Evolutionary conservation across 2,888 invertebrate species (phyloP), one percentile per base, ranked within the genome.

Genomic region (Himalopsyche anomala): DNA sequence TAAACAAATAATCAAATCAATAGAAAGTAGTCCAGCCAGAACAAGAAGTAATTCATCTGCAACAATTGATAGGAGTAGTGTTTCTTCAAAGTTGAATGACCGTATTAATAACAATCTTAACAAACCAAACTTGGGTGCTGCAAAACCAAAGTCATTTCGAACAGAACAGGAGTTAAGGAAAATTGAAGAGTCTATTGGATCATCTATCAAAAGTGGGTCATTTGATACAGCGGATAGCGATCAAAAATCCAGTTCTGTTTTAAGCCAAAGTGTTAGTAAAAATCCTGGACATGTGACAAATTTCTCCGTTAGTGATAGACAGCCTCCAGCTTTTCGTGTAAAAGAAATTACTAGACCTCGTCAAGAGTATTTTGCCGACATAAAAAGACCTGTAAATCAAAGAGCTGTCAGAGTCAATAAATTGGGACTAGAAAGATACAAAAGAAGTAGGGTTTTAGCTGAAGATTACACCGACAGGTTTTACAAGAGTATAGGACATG

Each of bases 401-500:
- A 74, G 74, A 36, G 12, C 74, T 15, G 36, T 74, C 12, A 74
- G 36, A 19, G 74, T 54, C 6, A 82, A 82, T 17, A 79, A 80
- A 15, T 17, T 28, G 6, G 85, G 85, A 19, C 54, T 85, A 12
- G 84, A 85, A 38, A 82, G 81, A 51, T 86, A 87, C 36, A 83
- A 80, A 28, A 74, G 82, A 28, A 88, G 84, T 81, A 88, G 88
- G 42, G 85, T 74, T 8, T 51, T 87, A 4, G 85, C 88, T 28
- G 82, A 88, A 81, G 84, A 55, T 4, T 80, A 87, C 38, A 86
- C 87, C 9, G 86, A 88, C 42, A 86, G 85, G 36, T 88, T 87
- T 74, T 87, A 87, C 74, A 86, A 69, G 51, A 88, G 87, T 80
- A 84, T 88, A n/a, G 74, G 74, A 9, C 28, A 51, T 54, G 82